These are phyloP conservation scores for Percopsis transmontana DNA, from an alignment of 2,113 vertebrate genomes.

Conservation along the genomic window DNA sequence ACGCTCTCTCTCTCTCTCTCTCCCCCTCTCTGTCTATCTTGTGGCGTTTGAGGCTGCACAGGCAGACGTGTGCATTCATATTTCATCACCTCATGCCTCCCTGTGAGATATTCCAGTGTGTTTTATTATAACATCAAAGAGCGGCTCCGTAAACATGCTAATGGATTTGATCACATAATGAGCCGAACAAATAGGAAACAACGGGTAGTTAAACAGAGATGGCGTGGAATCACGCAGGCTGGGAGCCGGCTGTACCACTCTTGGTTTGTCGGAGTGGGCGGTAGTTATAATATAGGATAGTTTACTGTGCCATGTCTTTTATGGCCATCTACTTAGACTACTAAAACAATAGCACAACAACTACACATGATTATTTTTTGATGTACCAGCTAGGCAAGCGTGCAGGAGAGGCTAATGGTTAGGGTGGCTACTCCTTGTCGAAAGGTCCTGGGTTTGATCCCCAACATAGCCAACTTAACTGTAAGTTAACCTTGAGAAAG, in stretches of 20 bases:
- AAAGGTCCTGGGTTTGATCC: too few relatives aligned
- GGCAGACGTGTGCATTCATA: slow-evolving; percentile 34
- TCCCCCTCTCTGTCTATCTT: slow-evolving; percentile 13
- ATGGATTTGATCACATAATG: slow-evolving; percentile 75
- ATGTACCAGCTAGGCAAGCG: too few relatives aligned
- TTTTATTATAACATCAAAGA: slow-evolving; percentile 68
- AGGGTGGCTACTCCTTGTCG: too few relatives aligned
- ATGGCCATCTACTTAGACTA: too few relatives aligned
- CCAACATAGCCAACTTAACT: too few relatives aligned
- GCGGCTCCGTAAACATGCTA: slow-evolving; percentile 66
- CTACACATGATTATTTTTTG: too few relatives aligned
- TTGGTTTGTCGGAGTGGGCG: slow-evolving; percentile 24
- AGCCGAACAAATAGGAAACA: slow-evolving; percentile 72
- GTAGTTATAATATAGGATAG: too few relatives aligned
- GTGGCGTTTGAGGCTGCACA: slow-evolving; percentile 8
- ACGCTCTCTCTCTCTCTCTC: slow-evolving; percentile 17
- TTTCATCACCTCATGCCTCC: slow-evolving; percentile 55
- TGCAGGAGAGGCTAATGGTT: too few relatives aligned
- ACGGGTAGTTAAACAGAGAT: slow-evolving; percentile 58
- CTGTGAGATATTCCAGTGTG: slow-evolving; percentile 50
- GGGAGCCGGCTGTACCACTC: slow-evolving; percentile 34
- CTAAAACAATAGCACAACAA: too few relatives aligned
- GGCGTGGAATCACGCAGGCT: slow-evolving; percentile 23
- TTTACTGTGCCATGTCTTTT: too few relatives aligned
- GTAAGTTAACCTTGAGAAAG: too few relatives aligned